These are phyloP conservation scores for Anoplolepis gracilipes DNA, from an alignment of 1,140 invertebrate genomes.

Conservation along the genomic window DNA sequence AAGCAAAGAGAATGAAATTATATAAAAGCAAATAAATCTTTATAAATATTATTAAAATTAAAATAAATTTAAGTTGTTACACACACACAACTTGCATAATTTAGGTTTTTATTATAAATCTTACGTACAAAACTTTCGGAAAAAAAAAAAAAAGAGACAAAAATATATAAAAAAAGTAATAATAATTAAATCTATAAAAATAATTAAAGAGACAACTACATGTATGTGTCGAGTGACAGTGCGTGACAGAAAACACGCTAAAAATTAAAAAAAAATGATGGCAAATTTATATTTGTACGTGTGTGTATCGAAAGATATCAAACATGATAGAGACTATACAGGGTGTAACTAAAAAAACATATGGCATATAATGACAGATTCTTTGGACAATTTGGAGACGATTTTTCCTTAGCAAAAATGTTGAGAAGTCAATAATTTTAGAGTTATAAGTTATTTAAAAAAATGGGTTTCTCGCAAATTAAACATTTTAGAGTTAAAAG, in stretches of 20 bases:
- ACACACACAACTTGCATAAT: too few species aligned
- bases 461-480: too few species aligned
- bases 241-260: not conserved
- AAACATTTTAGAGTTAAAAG: too few species aligned
- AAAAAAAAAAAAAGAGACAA: not conserved
- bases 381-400: too few species aligned
- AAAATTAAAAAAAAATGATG: not conserved
- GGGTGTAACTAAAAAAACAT: too few species aligned
- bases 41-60: not conserved
- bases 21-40: not conserved
- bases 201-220: not conserved
- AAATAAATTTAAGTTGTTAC: not conserved
- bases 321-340: not conserved
- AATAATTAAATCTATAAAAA: not conserved
- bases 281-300: not conserved
- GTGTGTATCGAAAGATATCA: not conserved
- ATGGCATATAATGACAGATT: too few species aligned
- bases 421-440: too few species aligned
- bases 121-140: too few species aligned
- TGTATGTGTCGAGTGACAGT: too few species aligned
- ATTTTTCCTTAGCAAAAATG: too few species aligned
- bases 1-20: not conserved
- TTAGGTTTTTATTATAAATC: too few species aligned
- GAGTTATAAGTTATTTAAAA: too few species aligned
- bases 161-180: not conserved